phyloP scores from a whole-genome alignment of 2,888 invertebrate species.

The Phengaris alcon region DNA sequence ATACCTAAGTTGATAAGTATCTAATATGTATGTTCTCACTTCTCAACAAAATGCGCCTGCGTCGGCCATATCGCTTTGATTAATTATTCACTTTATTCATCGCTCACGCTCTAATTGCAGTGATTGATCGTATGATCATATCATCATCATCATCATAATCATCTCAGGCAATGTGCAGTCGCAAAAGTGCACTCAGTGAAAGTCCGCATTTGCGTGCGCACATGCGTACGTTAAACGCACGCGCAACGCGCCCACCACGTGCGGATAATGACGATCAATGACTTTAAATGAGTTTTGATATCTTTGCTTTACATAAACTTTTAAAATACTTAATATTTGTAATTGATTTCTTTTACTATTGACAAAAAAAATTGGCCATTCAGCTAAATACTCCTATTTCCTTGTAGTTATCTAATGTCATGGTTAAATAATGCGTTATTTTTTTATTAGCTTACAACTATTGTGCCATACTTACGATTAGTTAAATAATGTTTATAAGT shows the following conservation, averaged over 20 bases:
- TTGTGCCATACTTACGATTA: no score
- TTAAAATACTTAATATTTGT: neutral
- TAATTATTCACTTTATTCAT: slow-evolving; percentile 1
- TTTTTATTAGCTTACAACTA: no score
- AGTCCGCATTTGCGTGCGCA: slow-evolving; percentile 22
- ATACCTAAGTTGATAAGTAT: neutral
- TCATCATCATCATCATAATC: neutral
- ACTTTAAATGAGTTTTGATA: neutral
- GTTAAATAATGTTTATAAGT: no score
- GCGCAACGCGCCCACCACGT: slow-evolving; percentile 4
- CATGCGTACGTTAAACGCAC: slow-evolving; percentile 13
- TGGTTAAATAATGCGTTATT: no score
- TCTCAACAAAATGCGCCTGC: neutral
- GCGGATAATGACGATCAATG: neutral
- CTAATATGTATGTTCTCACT: neutral
- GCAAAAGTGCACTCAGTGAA: slow-evolving; percentile 11
- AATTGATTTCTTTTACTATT: no score
- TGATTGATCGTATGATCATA: neutral
- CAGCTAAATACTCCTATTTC: no score
- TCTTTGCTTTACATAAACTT: neutral
- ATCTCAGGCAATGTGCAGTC: neutral
- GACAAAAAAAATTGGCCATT: no score
- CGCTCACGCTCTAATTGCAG: slow-evolving; percentile 17
- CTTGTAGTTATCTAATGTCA: no score
- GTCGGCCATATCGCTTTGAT: neutral